Evolutionary conservation across 2,797 vertebrate genomes (phyloP).

Genomic region (Rhinichthys osculus): DNA sequence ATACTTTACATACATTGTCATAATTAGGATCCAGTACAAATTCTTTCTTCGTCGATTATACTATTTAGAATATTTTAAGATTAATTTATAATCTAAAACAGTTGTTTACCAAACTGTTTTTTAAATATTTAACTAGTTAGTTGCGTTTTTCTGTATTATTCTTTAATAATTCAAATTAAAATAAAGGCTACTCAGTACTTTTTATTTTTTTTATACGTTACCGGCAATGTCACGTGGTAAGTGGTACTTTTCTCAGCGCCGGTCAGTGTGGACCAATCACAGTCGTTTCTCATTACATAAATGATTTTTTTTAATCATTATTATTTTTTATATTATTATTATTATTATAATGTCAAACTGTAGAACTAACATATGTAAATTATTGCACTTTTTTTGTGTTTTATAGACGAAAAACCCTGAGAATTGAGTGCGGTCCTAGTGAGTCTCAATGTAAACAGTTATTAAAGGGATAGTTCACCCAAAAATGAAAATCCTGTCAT

Average conservation of each 20-base stretch:
- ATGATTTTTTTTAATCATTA: too few species aligned
- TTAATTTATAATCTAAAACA: neutral
- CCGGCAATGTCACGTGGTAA: too few species aligned
- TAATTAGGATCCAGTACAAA: neutral
- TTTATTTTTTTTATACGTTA: neutral
- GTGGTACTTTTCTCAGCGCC: too few species aligned
- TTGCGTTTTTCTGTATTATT: neutral
- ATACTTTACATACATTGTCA: neutral
- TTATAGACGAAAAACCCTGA: neutral
- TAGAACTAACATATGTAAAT: neutral
- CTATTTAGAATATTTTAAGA: neutral
- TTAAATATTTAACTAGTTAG: neutral
- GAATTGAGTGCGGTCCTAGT: neutral
- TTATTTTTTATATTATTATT: too few species aligned
- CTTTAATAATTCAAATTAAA: neutral
- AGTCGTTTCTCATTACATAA: too few species aligned
- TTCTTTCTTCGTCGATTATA: neutral
- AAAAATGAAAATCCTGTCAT: too few species aligned
- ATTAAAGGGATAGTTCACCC: too few species aligned
- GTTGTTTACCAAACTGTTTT: neutral
- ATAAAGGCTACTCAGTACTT: too few species aligned
- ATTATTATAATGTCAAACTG: neutral
- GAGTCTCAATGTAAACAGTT: too few species aligned
- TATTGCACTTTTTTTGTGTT: neutral
- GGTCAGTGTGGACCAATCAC: too few species aligned